These are phyloP conservation scores for fruit fly (Drosophila melanogaster) DNA, from an alignment of 1,140 invertebrate species.

Conservation along the genomic window DNA sequence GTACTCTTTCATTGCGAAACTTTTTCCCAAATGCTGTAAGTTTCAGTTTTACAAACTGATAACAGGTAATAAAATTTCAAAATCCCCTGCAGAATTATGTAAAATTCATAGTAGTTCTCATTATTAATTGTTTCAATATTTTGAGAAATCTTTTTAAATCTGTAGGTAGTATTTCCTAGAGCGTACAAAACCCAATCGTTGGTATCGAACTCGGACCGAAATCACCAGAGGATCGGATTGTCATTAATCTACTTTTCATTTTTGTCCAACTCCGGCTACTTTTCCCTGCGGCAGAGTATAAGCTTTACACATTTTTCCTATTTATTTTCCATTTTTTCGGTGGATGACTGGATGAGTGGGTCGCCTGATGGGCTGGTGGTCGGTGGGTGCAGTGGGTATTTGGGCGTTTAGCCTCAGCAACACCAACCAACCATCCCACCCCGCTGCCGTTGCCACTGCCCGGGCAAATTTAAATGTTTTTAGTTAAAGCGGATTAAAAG, in stretches of 20 bases:
- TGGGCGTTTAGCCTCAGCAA: constrained; percentile 1
- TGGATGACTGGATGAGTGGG: constrained; percentile 25
- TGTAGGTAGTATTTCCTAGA: background rate
- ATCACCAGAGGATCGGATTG: constrained; percentile 4
- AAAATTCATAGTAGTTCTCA: no score
- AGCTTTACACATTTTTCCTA: constrained; percentile 39
- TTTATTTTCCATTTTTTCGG: constrained; percentile 54
- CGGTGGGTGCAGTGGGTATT: constrained; percentile 9
- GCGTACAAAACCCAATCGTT: background rate
- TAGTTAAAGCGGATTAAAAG: constrained; percentile 82
- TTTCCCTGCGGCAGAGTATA: constrained; percentile 44
- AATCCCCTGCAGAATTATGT: no score
- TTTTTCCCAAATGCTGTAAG: background rate
- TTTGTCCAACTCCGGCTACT: constrained; percentile 24
- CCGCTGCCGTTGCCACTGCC: constrained; percentile 9
- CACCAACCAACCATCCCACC: no score
- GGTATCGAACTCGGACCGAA: background rate
- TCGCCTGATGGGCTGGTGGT: constrained; percentile 17
- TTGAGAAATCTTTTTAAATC: background rate
- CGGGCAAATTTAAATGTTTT: constrained; percentile 79
- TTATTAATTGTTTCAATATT: no score
- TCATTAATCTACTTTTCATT: constrained; percentile 31
- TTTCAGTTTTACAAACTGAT: no score
- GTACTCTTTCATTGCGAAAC: background rate
- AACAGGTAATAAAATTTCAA: background rate